phyloP scores from a whole-genome alignment of 2,113 vertebrate genomes.

The Cyrtonyx montezumae region DNA sequence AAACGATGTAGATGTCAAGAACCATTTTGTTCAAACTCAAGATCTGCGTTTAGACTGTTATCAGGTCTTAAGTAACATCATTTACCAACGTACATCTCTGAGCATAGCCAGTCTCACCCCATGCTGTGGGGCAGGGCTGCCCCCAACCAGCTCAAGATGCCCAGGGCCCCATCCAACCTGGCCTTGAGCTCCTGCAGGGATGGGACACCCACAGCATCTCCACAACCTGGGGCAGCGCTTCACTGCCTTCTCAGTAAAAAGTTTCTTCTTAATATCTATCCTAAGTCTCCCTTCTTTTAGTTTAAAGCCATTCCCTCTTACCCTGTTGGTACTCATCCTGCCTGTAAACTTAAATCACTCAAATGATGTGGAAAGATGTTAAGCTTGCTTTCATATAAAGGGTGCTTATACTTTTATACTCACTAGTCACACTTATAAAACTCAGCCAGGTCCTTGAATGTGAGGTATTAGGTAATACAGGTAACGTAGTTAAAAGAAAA shows the following conservation, averaged over 20 bases:
- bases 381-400: slow-evolving; percentile 73
- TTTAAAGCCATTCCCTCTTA: too few relatives aligned
- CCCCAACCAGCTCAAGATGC: too few relatives aligned
- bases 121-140: too few relatives aligned
- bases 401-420: slow-evolving; percentile 65
- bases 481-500: neutral
- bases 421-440: slow-evolving; percentile 53
- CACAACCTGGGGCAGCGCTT: too few relatives aligned
- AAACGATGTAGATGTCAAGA: neutral
- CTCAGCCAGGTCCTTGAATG: slow-evolving; percentile 54
- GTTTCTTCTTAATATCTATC: too few relatives aligned
- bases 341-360: neutral
- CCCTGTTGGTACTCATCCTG: too few relatives aligned
- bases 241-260: too few relatives aligned
- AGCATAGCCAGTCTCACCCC: too few relatives aligned
- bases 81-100: neutral
- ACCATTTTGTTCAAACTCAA: neutral
- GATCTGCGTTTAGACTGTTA: neutral
- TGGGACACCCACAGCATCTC: too few relatives aligned
- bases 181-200: too few relatives aligned
- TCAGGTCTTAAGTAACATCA: neutral
- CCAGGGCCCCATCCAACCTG: too few relatives aligned
- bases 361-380: slow-evolving; percentile 50
- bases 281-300: too few relatives aligned
- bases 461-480: neutral